Conservation (phyloP, 30 jellyfish, hydroid and myxozoan species). For the Cassiopea xamachana region DNA sequence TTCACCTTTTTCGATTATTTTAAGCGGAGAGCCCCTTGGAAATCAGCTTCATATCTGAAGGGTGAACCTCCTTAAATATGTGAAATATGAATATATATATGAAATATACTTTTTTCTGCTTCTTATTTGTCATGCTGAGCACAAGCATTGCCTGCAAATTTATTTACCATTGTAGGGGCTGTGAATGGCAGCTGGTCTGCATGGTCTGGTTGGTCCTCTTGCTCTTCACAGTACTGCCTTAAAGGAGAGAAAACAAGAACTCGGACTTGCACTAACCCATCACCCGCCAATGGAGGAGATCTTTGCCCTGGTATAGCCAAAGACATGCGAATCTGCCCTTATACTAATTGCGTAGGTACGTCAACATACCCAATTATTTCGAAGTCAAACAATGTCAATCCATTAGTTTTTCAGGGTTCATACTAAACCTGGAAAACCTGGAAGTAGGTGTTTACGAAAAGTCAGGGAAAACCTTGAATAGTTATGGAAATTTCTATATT, state of each 20-base stretch:
- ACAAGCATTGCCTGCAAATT: too few relatives aligned
- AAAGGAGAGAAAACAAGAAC: conserved; percentile 77
- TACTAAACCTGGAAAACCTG: too few relatives aligned
- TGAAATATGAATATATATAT: too few relatives aligned
- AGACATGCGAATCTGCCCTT: conserved; percentile 80
- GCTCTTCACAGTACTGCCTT: conserved; percentile 74
- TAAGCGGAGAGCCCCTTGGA: too few relatives aligned
- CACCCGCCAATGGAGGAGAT: conserved; percentile 97
- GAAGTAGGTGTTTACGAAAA: too few relatives aligned
- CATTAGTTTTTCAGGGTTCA: too few relatives aligned
- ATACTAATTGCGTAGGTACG: conserved; percentile 75
- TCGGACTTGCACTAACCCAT: conserved; percentile 94
- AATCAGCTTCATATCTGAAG: too few relatives aligned
- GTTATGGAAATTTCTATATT: too few relatives aligned
- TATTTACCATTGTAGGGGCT: conserved; percentile 55
- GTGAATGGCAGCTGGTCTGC: conserved; percentile 93
- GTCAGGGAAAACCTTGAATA: too few relatives aligned
- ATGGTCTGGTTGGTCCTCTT: conserved; percentile 76
- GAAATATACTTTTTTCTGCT: not conserved
- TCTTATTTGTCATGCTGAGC: not conserved
- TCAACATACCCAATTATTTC: not conserved
- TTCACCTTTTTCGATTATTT: too few relatives aligned
- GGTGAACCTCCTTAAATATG: too few relatives aligned
- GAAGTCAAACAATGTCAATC: too few relatives aligned
- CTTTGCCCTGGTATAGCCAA: conserved; percentile 83